Conservation (phyloP, 2,888 invertebrate species). For the Parnassius mnemosyne region DNA sequence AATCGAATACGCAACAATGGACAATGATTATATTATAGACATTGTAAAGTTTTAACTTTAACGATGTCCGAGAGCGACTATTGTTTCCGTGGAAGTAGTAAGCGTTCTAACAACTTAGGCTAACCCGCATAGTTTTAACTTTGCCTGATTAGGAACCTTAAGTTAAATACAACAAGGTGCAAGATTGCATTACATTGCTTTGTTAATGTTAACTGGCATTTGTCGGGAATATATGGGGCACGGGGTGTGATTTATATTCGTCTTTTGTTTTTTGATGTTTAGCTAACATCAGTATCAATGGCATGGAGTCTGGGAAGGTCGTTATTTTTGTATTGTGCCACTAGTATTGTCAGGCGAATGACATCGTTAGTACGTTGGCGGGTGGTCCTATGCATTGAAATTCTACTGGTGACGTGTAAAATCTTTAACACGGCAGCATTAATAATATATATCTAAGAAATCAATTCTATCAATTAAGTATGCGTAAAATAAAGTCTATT, state of each 20-base stretch:
- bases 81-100: slow-evolving; percentile 74
- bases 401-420: slow-evolving; percentile 74
- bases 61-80: slow-evolving; percentile 62
- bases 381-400: slow-evolving; percentile 75
- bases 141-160: slow-evolving; percentile 33
- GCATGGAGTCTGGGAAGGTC: slow-evolving; percentile 65
- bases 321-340: slow-evolving; percentile 76
- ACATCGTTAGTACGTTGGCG: slow-evolving; percentile 76
- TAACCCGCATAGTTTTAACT: slow-evolving; percentile 22
- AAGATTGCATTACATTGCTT: slow-evolving; percentile 30
- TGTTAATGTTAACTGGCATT: slow-evolving; percentile 33
- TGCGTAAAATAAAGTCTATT: too few species aligned
- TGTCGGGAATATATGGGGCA: slow-evolving; percentile 58
- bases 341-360: slow-evolving; percentile 71
- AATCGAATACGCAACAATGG: slow-evolving; percentile 59
- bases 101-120: slow-evolving; percentile 44
- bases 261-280: slow-evolving; percentile 79
- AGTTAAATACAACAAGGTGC: slow-evolving; percentile 34
- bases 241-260: slow-evolving; percentile 71
- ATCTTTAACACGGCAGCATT: slow-evolving; percentile 54
- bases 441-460: slow-evolving; percentile 57
- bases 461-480: slow-evolving; percentile 36
- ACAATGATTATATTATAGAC: slow-evolving; percentile 69
- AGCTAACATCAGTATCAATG: slow-evolving; percentile 68
- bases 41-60: slow-evolving; percentile 67